Evolutionary conservation across 1,140 invertebrate genomes (phyloP).

Genomic region (Meloidogyne floridensis): DNA sequence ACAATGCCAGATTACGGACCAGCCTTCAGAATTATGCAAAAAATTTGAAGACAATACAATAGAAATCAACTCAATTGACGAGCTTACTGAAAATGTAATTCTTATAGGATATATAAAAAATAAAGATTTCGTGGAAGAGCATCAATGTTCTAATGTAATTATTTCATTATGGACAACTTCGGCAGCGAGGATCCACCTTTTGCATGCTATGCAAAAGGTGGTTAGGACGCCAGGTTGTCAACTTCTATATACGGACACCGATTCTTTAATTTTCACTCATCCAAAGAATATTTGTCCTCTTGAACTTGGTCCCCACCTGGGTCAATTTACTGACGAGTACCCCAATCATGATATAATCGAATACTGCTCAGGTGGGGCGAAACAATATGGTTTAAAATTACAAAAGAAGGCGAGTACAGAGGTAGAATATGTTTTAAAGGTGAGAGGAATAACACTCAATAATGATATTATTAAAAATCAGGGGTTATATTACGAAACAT

Average conservation of each 20-base stretch:
- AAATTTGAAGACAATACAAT: slow-evolving; percentile 1
- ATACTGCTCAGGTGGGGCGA: no score
- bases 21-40: background rate
- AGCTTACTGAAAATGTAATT: slow-evolving; percentile 2
- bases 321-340: background rate
- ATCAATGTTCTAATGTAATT: no score
- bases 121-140: no score
- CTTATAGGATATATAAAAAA: background rate
- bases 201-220: no score
- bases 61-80: slow-evolving; percentile 15
- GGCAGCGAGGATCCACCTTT: no score
- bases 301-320: background rate
- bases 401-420: background rate
- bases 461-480: background rate
- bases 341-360: no score
- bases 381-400: no score
- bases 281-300: slow-evolving; percentile 10
- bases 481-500: slow-evolving; percentile 8
- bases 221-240: no score
- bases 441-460: slow-evolving; percentile 13
- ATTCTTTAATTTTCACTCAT: background rate
- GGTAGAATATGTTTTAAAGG: background rate
- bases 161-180: no score
- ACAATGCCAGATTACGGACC: background rate
- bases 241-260: no score